Evolutionary conservation across 35 echinoderm and acorn worm genomes (phyloP).

Genomic region (Hemicentrotus pulcherrimus): DNA sequence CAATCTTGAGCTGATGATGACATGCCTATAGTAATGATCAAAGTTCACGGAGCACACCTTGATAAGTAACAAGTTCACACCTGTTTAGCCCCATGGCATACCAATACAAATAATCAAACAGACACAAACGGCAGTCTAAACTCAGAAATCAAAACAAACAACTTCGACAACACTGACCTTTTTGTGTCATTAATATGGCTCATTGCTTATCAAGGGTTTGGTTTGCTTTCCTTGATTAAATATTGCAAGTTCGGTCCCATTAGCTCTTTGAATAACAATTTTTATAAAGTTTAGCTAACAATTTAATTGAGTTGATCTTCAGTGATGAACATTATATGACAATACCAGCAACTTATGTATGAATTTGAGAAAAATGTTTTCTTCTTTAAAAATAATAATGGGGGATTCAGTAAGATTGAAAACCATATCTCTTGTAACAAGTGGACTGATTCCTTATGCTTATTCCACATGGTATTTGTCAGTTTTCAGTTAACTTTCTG

Average conservation of each 20-base stretch:
- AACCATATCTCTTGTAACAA: no score
- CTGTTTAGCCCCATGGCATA: constrained; percentile 5
- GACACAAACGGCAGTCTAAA: neutral
- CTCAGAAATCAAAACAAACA: neutral
- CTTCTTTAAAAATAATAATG: no score
- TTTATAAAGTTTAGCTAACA: no score
- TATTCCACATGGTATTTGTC: neutral
- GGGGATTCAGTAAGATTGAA: no score
- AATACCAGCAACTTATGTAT: no score
- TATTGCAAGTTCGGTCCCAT: neutral
- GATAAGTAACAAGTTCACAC: constrained; percentile 18
- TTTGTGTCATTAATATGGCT: neutral
- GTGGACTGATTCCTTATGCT: no score
- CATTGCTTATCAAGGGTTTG: neutral
- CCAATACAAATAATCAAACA: neutral
- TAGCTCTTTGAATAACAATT: no score
- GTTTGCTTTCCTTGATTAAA: neutral
- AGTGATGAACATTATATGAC: no score
- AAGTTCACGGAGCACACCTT: neutral
- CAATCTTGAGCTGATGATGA: no score
- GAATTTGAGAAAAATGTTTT: no score
- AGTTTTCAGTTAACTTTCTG: neutral
- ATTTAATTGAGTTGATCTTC: no score
- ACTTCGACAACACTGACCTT: neutral
- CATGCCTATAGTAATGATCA: no score